Base-by-base conservation (phyloP, 1,140 invertebrate genomes). In the Drosophila neocordata region DNA sequence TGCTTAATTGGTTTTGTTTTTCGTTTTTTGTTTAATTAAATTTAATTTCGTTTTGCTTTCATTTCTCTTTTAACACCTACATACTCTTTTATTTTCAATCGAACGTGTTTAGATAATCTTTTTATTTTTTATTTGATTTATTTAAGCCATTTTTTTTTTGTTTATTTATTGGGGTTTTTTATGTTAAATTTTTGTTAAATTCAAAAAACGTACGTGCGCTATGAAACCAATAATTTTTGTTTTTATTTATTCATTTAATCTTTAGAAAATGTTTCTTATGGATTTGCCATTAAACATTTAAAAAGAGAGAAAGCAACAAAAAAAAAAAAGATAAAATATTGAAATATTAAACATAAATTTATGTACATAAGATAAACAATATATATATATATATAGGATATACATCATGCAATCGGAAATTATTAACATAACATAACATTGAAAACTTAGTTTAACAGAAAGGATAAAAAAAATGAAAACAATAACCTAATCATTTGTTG, bases 201-300 rank as follows among this genome's bases (percentile, higher is more conserved):
- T 48, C 41, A 85, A 79, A 90, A 90, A 90, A 90, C 82, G 89
- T 91, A 91, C 89, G 89, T 91, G 90, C 87, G 83, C 90, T 91
- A 91, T 91, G 90, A 91, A 91, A 91, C 90, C 90, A 91, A 91
- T 91, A 91, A 89, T 81, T 69, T 57, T 69, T 57, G 27, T 73
- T 73, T 72, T 76, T 81, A 79, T 80, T 78, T 62, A 37, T 77
- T 80, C 56, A 24, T 65, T 27, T 65, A 89, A 70, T 77, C 60
- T 69, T 69, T 15, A 48, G 53, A 13, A 1, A 58, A 55, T 70
- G 63, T 67, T 71, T 63, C 34, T 66, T 34, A 57, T 73, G 27
- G 34, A 24, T 44, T 58, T 15, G 31, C 56, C 69, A 59, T 52
- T 48, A 71, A 67, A 66, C 62, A 73, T 61, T 59, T 27, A 41